Evolutionary conservation across 2,888 invertebrate species (phyloP), one percentile per base, ranked within the genome.

Genomic region (Drosophila basisetae): DNA sequence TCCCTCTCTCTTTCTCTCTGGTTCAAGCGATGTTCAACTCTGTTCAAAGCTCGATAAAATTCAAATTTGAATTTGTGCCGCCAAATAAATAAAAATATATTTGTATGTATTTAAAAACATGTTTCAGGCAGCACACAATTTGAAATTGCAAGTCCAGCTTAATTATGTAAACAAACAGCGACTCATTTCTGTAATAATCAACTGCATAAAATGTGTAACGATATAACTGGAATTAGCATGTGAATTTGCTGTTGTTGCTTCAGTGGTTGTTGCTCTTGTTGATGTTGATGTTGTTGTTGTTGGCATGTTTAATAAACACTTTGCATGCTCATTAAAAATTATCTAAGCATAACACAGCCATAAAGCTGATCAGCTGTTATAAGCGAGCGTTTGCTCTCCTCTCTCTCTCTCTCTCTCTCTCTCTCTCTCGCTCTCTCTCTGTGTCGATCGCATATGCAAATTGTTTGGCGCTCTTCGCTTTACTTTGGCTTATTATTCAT

Each of bases 241-340:
- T 39, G 55, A 55, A 55, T 55, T 25, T 53, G 10, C 4, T 53
- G 4, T 37, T 37, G 28, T 25, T 22, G 33, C 9, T 25, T 22
- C 13, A 11, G 22, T 5, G 9, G 31, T 22, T 52, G 13, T 11
- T 52, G 10, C 33, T 33, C 28, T 35, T 35, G 25, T 16, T 25
- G 35, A 1, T 28, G 16, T 1, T 16, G 49, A 1, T 77, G 71
- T 73, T 67, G 69, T 41, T 65, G 68, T 62, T 31, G 58, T 31
- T 77, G 84, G 71, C 72, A 73, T 80, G 84, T 84, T 83, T 83
- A 89, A 87, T 89, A 90, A 91, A 83, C 91, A 90, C 84, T 92
- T 92, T 92, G 92, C 92, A 92, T 92, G 89, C 90, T 83, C 90
- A 91, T 92, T 92, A 92, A 91, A 92, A 82, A 81, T 90, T 75